Conservation (phyloP, 2,113 vertebrate genomes). For the Cavia porcellus region DNA sequence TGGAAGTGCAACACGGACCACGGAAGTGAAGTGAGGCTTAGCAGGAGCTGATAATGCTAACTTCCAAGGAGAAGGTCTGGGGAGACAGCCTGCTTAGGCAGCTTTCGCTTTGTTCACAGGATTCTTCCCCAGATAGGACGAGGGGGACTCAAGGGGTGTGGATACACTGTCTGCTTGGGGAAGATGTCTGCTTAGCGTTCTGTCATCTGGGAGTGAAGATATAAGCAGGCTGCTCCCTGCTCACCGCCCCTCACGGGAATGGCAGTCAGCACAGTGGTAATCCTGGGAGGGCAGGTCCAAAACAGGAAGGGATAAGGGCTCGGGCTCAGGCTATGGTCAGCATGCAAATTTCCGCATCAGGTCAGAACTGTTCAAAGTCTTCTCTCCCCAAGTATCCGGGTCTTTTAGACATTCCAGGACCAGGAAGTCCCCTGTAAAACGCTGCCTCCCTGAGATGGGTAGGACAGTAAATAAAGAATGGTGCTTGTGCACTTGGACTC, state of each 20-base stretch:
- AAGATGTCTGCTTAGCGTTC: not conserved
- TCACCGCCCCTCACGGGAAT: not conserved
- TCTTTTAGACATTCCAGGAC: not conserved
- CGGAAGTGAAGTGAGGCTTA: not conserved
- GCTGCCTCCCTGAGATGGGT: not conserved
- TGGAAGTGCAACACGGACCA: constrained; percentile 21
- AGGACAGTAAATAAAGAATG: not conserved
- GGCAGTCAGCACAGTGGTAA: not conserved
- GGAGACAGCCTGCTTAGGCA: not conserved
- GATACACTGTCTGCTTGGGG: not conserved
- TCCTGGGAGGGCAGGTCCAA: not conserved
- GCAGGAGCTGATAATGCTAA: not conserved
- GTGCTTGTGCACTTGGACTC: not conserved
- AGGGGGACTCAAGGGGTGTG: not conserved
- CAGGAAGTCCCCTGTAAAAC: not conserved
- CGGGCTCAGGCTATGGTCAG: not conserved
- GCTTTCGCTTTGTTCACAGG: not conserved
- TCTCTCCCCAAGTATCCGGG: not conserved
- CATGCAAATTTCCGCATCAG: not conserved
- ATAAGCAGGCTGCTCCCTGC: not conserved
- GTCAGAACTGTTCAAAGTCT: not conserved
- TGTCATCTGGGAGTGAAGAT: not conserved
- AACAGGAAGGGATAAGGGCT: not conserved
- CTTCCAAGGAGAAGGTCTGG: not conserved
- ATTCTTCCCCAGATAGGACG: not conserved